A percentile compares a stretch with the other conserved stretches of the same genome.
These are phyloP conservation scores for Onychomys torridus DNA, from an alignment of 2,797 vertebrate species.

Conservation along the genomic window DNA sequence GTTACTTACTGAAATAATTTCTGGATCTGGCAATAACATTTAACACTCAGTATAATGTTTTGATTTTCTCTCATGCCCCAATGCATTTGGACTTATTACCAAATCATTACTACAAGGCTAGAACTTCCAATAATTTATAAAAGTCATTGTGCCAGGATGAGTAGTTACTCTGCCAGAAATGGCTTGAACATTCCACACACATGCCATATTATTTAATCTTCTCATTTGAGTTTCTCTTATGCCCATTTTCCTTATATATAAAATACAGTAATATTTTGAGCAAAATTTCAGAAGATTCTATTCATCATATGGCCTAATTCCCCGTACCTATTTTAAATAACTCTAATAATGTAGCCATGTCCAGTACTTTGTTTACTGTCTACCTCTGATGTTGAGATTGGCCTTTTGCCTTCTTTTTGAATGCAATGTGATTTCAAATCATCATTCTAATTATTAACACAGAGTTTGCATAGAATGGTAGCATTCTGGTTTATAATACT, in stretches of 20 bases:
- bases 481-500: not conserved
- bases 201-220: not conserved
- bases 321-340: constrained; percentile 53
- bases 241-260: constrained; percentile 61
- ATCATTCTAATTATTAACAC: not conserved
- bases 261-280: not conserved
- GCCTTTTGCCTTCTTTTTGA: constrained; percentile 45
- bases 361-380: constrained; percentile 68
- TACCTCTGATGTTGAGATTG: constrained; percentile 69
- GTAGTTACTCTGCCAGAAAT: constrained; percentile 77
- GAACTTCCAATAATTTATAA: constrained; percentile 84
- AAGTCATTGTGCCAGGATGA: constrained; percentile 73
- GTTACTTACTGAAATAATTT: constrained; percentile 81
- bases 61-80: constrained; percentile 71
- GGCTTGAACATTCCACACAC: constrained; percentile 25
- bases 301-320: constrained; percentile 44
- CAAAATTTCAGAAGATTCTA: constrained; percentile 60
- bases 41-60: constrained; percentile 63
- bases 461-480: not conserved
- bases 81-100: constrained; percentile 82
- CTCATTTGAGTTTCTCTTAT: constrained; percentile 40
- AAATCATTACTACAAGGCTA: constrained; percentile 77
- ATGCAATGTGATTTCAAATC: not conserved
- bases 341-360: constrained; percentile 66
- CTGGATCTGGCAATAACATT: constrained; percentile 71